Evolutionary conservation across 1,140 invertebrate genomes (phyloP).

Genomic region (Drosophila littoralis): DNA sequence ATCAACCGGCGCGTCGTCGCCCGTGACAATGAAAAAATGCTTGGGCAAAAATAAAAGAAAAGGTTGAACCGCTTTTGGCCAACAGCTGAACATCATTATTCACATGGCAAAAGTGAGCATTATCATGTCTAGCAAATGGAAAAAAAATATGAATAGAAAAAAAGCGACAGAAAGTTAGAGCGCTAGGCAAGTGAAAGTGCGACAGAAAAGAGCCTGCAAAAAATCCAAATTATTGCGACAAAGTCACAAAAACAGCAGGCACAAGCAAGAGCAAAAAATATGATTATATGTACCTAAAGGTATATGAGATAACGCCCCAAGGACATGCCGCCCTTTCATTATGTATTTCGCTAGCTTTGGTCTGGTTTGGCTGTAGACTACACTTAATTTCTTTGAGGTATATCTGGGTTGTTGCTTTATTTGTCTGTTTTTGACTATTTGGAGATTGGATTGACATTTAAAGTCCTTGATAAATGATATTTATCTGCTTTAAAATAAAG

Average conservation of each 20-base stretch:
- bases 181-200: constrained; percentile 9
- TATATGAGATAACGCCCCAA: not conserved
- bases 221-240: constrained; percentile 4
- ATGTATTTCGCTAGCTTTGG: not conserved
- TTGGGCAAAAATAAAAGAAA: constrained; percentile 43
- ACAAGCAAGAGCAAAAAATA: not conserved
- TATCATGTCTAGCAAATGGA: constrained; percentile 49
- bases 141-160: constrained; percentile 22
- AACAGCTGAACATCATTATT: constrained; percentile 73
- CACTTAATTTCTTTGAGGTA: not conserved
- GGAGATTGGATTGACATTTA: not conserved
- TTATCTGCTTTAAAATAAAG: not conserved
- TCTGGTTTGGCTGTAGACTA: not conserved
- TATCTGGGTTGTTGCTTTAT: not conserved
- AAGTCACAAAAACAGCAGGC: not conserved
- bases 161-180: constrained; percentile 1
- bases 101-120: constrained; percentile 68
- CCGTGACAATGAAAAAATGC: constrained; percentile 64
- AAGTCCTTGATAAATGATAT: constrained; percentile 33
- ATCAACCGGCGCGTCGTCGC: constrained; percentile 50
- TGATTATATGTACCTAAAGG: not conserved
- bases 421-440: too few relatives aligned
- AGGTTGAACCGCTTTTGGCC: constrained; percentile 44
- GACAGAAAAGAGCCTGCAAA: not conserved
- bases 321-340: constrained; percentile 4